A percentile compares a stretch with the other conserved stretches of the same genome.
phyloP scores from a whole-genome alignment of 2,888 invertebrate species.

The Tinea semifulvella region DNA sequence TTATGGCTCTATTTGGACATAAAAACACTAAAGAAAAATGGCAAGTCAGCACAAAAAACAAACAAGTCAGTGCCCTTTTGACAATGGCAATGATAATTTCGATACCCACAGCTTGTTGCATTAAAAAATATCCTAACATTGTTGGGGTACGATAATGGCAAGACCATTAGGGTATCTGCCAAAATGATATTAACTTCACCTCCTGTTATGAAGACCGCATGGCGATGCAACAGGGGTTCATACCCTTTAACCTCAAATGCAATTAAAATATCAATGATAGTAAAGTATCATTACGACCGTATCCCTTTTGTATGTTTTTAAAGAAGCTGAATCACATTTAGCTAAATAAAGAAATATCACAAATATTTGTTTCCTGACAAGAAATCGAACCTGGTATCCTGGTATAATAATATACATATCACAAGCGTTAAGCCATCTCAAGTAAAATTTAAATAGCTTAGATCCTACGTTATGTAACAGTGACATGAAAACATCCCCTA shows the following conservation, averaged over 20 bases:
- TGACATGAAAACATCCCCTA: no score
- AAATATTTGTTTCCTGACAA: no score
- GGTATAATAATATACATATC: no score
- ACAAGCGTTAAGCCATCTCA: no score
- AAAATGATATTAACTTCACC: conserved; percentile 45
- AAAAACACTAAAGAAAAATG: conserved; percentile 43
- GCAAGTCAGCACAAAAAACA: conserved; percentile 39
- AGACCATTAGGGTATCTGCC: conserved; percentile 45
- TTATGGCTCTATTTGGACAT: conserved; percentile 16
- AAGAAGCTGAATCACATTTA: no score
- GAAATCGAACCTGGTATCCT: no score
- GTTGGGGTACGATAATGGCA: conserved; percentile 51
- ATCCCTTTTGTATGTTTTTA: no score
- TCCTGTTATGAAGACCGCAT: conserved; percentile 52
- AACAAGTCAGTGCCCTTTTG: conserved; percentile 35
- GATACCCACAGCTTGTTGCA: conserved; percentile 33
- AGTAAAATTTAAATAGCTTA: no score
- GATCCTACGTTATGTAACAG: no score
- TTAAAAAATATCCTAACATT: conserved; percentile 40
- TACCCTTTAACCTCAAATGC: conserved; percentile 12
- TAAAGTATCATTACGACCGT: no score
- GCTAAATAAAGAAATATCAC: no score
- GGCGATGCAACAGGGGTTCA: conserved; percentile 37
- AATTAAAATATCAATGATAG: conserved; percentile 4
- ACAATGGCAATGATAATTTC: conserved; percentile 45